These are phyloP conservation scores for Pseudococcus jackbeardsleyi DNA, from an alignment of 2,888 invertebrate species.

Conservation along the genomic window DNA sequence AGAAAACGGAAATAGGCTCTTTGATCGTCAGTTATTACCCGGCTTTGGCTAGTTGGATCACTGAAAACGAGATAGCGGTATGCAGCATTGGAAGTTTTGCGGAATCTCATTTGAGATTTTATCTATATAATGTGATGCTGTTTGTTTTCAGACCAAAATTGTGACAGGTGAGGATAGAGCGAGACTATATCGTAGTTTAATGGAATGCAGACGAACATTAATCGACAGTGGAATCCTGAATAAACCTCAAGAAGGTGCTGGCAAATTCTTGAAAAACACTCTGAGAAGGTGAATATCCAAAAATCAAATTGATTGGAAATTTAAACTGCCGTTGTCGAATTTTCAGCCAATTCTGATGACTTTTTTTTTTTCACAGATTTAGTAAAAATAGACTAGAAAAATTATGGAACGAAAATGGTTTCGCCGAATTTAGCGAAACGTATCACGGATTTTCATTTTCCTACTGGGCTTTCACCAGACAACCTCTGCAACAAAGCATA, in stretches of 20 bases:
- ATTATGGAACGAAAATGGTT: slow-evolving; percentile 77
- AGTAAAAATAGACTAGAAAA: slow-evolving; percentile 89
- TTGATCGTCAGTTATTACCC: slow-evolving; percentile 93
- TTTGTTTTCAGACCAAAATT: slow-evolving; percentile 72
- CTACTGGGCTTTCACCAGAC: slow-evolving; percentile 92
- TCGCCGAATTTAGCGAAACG: slow-evolving; percentile 81
- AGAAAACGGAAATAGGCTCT: slow-evolving; percentile 92
- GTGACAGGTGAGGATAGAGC: slow-evolving; percentile 91
- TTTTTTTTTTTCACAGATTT: slow-evolving; percentile 70
- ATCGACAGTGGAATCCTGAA: slow-evolving; percentile 86
- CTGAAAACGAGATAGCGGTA: slow-evolving; percentile 79
- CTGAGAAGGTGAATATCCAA: slow-evolving; percentile 75
- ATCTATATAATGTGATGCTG: not conserved
- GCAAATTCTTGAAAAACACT: slow-evolving; percentile 91
- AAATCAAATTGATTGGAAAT: not conserved
- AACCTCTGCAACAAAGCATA: slow-evolving; percentile 84
- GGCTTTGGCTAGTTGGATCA: slow-evolving; percentile 83
- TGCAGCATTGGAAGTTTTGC: slow-evolving; percentile 69
- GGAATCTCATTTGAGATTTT: not conserved
- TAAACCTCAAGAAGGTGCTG: slow-evolving; percentile 85
- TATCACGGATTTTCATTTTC: slow-evolving; percentile 89
- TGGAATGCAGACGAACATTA: slow-evolving; percentile 84
- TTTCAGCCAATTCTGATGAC: not conserved
- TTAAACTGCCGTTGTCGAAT: not conserved
- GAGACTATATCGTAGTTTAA: slow-evolving; percentile 87